phyloP scores from a whole-genome alignment of 2,113 vertebrate genomes.

The Mellivora capensis region DNA sequence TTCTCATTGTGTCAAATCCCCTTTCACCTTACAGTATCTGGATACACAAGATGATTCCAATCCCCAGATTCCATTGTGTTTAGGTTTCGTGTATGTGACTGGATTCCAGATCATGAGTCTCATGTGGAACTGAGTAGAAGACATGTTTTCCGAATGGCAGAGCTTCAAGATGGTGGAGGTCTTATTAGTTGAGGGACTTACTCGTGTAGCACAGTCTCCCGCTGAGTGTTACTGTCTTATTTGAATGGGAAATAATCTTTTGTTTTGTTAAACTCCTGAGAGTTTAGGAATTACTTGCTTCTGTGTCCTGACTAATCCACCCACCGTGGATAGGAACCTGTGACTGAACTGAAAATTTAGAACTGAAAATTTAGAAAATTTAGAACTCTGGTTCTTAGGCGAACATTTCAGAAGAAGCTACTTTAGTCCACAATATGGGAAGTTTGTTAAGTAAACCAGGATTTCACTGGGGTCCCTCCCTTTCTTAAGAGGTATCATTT shows the following conservation, averaged over 20 bases:
- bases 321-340: neutral
- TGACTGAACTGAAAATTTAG: neutral
- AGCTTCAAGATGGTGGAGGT: neutral
- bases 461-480: neutral
- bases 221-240: neutral
- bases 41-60: neutral
- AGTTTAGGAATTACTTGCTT: neutral
- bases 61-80: neutral
- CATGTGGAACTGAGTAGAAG: neutral
- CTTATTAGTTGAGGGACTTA: neutral
- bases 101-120: neutral
- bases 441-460: neutral
- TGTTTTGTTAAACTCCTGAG: neutral
- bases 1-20: neutral
- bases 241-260: neutral
- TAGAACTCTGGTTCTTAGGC: neutral
- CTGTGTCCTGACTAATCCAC: neutral
- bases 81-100: neutral
- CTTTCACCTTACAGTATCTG: neutral
- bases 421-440: neutral
- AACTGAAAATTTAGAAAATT: conserved; percentile 10
- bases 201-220: neutral
- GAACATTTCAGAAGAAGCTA: neutral
- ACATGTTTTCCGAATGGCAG: neutral
- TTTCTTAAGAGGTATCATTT: neutral